Percentiles rank a stretch among this genome's conserved stretches.
Conservation (phyloP, 2,797 vertebrate species). For the Yasuhikotakia modesta region DNA sequence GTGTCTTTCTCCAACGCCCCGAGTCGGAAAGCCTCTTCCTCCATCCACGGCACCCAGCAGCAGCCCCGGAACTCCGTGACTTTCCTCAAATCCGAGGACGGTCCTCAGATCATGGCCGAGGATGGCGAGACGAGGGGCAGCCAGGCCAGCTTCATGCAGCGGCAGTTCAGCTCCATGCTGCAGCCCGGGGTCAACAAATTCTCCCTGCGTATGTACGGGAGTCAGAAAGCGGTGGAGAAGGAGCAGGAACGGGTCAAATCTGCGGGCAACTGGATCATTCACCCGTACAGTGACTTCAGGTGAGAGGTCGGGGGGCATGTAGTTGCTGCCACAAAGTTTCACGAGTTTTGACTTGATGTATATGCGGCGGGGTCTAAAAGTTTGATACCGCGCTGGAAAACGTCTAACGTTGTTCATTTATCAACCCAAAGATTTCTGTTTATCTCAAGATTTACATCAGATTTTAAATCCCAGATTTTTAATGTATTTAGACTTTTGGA, state of each 20-base stretch:
- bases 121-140: conserved; percentile 81
- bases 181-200: conserved; percentile 99
- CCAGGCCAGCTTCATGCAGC: conserved; percentile 94
- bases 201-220: conserved; percentile 98
- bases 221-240: conserved; percentile 93
- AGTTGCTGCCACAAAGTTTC: conserved; percentile 12
- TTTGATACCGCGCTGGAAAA: too few relatives aligned
- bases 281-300: conserved; percentile 99
- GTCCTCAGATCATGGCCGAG: conserved; percentile 81
- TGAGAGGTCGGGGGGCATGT: conserved; percentile 66
- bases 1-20: conserved; percentile 84
- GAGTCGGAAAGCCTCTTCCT: conserved; percentile 81
- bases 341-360: background rate
- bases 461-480: background rate
- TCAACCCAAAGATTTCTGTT: background rate
- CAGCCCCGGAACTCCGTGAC: conserved; percentile 82
- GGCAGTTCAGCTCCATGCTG: conserved; percentile 93
- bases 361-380: too few relatives aligned
- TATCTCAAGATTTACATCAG: background rate
- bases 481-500: background rate
- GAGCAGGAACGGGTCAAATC: conserved; percentile 97
- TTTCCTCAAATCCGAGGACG: conserved; percentile 82
- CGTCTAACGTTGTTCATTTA: too few relatives aligned
- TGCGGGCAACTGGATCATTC: conserved; percentile 97
- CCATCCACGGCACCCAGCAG: conserved; percentile 74